Conservation (phyloP, 2,113 vertebrate genomes). For the Cephalopterus ornatus region DNA sequence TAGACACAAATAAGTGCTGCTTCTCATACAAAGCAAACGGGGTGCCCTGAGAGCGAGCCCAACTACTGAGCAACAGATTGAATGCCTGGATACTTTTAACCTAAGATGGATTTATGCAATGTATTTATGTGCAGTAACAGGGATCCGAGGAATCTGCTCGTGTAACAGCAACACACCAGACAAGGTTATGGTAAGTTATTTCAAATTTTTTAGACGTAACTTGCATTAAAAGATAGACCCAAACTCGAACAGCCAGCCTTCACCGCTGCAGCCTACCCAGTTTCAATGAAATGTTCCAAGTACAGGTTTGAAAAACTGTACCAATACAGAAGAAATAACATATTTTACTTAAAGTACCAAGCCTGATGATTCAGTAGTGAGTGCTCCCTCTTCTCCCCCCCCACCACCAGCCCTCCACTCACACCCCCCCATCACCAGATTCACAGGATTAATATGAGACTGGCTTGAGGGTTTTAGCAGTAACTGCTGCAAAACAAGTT, state of each 20-base stretch:
- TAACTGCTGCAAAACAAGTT: conserved; percentile 56
- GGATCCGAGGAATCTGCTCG: not conserved
- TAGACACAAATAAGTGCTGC: not conserved
- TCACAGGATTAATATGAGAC: conserved; percentile 40
- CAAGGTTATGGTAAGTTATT: not conserved
- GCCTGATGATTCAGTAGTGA: not conserved
- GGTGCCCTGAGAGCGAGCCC: not conserved
- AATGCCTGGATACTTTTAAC: not conserved
- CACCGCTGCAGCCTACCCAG: not conserved
- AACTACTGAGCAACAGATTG: not conserved
- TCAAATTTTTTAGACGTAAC: not conserved
- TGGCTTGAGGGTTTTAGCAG: conserved; percentile 45
- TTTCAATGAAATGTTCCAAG: not conserved
- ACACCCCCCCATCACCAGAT: not conserved
- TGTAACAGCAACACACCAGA: not conserved
- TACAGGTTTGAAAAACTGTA: conserved; percentile 26
- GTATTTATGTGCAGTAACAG: not conserved
- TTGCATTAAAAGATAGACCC: not conserved
- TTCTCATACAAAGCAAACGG: not conserved
- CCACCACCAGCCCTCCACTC: not conserved
- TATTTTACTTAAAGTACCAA: conserved; percentile 13
- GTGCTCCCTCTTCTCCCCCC: not conserved
- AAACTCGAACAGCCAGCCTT: not conserved
- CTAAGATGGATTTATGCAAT: not conserved
- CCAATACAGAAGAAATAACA: not conserved